phyloP scores from a whole-genome alignment of 1,140 invertebrate genomes.

The Drosophila ironensis region DNA sequence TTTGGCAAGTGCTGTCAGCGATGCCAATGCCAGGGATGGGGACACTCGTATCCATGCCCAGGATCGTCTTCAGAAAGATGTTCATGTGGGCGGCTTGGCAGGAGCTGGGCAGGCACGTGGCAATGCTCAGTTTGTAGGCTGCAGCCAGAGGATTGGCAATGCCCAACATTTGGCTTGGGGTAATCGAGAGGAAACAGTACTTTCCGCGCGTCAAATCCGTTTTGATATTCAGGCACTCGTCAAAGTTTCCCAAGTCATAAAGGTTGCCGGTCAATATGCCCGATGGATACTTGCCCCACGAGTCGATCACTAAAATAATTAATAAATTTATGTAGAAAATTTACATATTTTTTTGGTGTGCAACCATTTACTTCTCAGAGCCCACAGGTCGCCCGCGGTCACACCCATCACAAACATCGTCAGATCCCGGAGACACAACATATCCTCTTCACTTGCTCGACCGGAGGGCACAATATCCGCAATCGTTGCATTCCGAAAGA shows the following conservation, averaged over 20 bases:
- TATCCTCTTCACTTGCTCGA: not conserved
- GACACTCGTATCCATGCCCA: not conserved
- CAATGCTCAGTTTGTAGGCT: not conserved
- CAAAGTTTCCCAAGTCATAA: slow-evolving; percentile 56
- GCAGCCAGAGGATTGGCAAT: not conserved
- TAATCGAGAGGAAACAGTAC: slow-evolving; percentile 19
- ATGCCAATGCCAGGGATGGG: not conserved
- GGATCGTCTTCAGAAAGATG: not conserved
- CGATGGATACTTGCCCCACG: slow-evolving; percentile 36
- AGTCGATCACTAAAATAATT: slow-evolving; percentile 46
- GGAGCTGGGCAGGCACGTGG: slow-evolving; percentile 1
- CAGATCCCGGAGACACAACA: not conserved
- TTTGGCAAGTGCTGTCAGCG: slow-evolving; percentile 7
- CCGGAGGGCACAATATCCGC: not conserved
- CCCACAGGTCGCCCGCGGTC: not conserved
- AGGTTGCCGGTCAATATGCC: slow-evolving; percentile 3
- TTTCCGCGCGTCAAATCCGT: slow-evolving; percentile 26
- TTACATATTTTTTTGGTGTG: not conserved
- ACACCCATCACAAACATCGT: not conserved
- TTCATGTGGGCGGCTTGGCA: slow-evolving; percentile 16
- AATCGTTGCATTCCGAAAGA: slow-evolving; percentile 11
- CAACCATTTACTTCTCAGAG: slow-evolving; percentile 2
- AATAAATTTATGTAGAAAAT: no score
- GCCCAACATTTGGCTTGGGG: not conserved
- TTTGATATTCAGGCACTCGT: slow-evolving; percentile 43